A percentile compares a stretch with the other conserved stretches of the same genome.
Evolutionary conservation across 2,888 invertebrate species (phyloP).

Genomic region (Adelphocoris suturalis): DNA sequence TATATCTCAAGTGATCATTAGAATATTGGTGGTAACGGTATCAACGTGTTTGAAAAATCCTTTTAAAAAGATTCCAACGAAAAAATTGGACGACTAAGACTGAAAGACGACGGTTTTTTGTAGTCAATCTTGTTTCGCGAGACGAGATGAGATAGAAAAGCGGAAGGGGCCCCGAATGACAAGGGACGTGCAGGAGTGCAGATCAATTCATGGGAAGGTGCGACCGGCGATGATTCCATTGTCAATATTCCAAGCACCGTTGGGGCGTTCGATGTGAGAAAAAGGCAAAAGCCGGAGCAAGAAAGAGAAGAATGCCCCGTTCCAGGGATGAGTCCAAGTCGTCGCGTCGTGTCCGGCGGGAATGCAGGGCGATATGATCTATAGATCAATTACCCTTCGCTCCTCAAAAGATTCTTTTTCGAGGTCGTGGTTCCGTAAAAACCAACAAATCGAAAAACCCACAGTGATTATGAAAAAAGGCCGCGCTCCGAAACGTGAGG

Average conservation of each 20-base stretch:
- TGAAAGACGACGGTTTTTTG: neutral
- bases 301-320: slow-evolving; percentile 22
- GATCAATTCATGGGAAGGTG: slow-evolving; percentile 54
- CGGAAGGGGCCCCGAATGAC: slow-evolving; percentile 43
- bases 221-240: slow-evolving; percentile 34
- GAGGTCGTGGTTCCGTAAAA: slow-evolving; percentile 64
- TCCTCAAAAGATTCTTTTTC: slow-evolving; percentile 48
- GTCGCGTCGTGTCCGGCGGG: slow-evolving; percentile 61
- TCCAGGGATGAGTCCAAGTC: slow-evolving; percentile 41
- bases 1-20: neutral
- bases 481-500: slow-evolving; percentile 61
- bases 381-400: slow-evolving; percentile 73
- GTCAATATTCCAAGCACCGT: slow-evolving; percentile 61
- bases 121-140: neutral
- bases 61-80: neutral
- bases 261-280: slow-evolving; percentile 57
- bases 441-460: slow-evolving; percentile 68
- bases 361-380: slow-evolving; percentile 73
- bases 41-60: neutral
- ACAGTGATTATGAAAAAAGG: slow-evolving; percentile 59
- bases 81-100: neutral
- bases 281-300: neutral
- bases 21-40: neutral
- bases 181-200: slow-evolving; percentile 44
- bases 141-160: slow-evolving; percentile 21